Evolutionary conservation across 2,797 vertebrate species (phyloP).

Genomic region (Spinus olivaceus): DNA sequence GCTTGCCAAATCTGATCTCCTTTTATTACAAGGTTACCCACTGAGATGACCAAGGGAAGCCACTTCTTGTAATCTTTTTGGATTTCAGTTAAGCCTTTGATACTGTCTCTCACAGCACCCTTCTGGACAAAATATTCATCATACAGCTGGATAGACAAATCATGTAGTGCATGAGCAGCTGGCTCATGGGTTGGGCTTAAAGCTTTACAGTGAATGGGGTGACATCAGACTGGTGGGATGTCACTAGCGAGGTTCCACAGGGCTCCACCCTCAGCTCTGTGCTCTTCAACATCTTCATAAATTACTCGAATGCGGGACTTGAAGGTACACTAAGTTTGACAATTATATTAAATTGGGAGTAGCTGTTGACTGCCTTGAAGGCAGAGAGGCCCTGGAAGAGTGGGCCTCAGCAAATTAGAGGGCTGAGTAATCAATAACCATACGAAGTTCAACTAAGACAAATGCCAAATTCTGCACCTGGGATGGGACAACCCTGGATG

Average conservation of each 20-base stretch:
- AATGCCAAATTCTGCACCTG: not conserved
- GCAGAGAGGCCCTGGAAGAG: not conserved
- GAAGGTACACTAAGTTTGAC: not conserved
- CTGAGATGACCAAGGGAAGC: not conserved
- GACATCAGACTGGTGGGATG: not conserved
- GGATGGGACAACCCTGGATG: too few species aligned
- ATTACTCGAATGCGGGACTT: not conserved
- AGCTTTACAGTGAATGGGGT: not conserved
- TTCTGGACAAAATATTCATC: not conserved
- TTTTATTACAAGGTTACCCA: not conserved
- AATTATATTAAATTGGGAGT: not conserved
- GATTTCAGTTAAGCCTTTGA: not conserved
- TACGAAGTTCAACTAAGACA: rapidly evolving
- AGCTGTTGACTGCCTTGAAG: not conserved
- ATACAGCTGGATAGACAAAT: not conserved
- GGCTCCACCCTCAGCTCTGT: not conserved
- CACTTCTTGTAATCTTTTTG: not conserved
- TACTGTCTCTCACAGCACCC: not conserved
- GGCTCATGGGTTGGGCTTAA: rapidly evolving
- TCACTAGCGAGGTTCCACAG: not conserved
- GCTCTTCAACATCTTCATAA: not conserved
- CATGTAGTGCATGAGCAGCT: not conserved
- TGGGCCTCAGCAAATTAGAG: not conserved
- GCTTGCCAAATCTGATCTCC: not conserved
- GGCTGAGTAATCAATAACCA: not conserved